phyloP scores from a whole-genome alignment of 2,888 invertebrate species.

The Acleris emargana region DNA sequence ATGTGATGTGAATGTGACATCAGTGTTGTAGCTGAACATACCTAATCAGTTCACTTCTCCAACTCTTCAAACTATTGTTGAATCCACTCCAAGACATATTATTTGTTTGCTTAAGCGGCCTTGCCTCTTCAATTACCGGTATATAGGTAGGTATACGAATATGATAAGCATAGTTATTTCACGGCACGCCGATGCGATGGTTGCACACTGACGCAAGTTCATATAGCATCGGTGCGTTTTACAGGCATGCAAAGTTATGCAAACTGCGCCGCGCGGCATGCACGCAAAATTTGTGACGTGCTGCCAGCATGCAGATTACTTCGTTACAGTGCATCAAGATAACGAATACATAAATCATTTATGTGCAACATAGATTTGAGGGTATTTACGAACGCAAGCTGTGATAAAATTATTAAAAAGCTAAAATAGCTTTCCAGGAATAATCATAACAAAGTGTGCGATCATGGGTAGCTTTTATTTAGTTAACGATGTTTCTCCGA shows the following conservation, averaged over 20 bases:
- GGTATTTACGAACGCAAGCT: slow-evolving; percentile 16
- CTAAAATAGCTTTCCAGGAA: neutral
- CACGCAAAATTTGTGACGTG: slow-evolving; percentile 65
- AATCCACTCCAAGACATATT: too few species aligned
- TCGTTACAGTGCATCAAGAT: slow-evolving; percentile 54
- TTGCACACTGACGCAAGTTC: slow-evolving; percentile 11
- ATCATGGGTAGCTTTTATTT: too few species aligned
- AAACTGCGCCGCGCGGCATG: slow-evolving; percentile 56
- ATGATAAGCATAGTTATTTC: neutral
- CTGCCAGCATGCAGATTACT: slow-evolving; percentile 62
- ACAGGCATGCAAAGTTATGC: slow-evolving; percentile 76
- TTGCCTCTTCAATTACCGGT: too few species aligned
- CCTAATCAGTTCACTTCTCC: too few species aligned
- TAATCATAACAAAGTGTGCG: too few species aligned
- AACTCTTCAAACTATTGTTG: too few species aligned
- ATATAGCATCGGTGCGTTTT: slow-evolving; percentile 53
- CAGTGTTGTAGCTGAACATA: too few species aligned
- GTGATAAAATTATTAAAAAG: slow-evolving; percentile 11
- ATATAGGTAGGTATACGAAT: too few species aligned
- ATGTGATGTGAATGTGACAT: too few species aligned
- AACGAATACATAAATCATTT: slow-evolving; percentile 40
- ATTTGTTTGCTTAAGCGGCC: too few species aligned
- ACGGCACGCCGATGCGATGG: slow-evolving; percentile 7
- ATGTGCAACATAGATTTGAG: slow-evolving; percentile 18
- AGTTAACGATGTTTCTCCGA: too few species aligned